These are phyloP conservation scores for Lepisosteus oculatus DNA, from an alignment of 2,113 vertebrate species.

Conservation along the genomic window DNA sequence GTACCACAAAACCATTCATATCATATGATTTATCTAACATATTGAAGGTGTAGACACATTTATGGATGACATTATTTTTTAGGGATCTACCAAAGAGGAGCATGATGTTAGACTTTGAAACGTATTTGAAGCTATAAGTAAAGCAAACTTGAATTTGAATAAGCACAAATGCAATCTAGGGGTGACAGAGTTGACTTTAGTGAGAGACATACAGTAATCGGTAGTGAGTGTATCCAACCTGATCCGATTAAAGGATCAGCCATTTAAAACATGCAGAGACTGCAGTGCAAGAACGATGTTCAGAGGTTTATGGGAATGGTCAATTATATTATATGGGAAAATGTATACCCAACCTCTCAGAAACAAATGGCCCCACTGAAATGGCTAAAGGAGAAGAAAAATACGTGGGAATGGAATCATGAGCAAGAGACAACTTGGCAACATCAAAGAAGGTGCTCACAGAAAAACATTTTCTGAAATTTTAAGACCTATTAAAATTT, in stretches of 20 bases:
- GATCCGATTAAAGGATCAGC: slow-evolving; percentile 29
- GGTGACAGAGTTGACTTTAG: slow-evolving; percentile 18
- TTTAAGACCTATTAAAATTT: slow-evolving; percentile 20
- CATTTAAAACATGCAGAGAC: slow-evolving; percentile 19
- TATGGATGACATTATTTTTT: neutral
- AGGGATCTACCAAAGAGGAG: slow-evolving; percentile 4
- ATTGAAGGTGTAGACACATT: slow-evolving; percentile 4
- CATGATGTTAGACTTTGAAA: slow-evolving; percentile 5
- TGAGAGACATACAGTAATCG: slow-evolving; percentile 22
- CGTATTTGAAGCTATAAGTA: slow-evolving; percentile 8
- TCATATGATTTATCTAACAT: slow-evolving; percentile 19
- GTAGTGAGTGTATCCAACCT: slow-evolving; percentile 12
- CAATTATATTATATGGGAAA: slow-evolving; percentile 18
- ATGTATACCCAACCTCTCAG: slow-evolving; percentile 23
- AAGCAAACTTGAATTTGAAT: slow-evolving; percentile 22
- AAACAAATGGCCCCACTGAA: slow-evolving; percentile 20
- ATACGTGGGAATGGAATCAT: slow-evolving; percentile 15
- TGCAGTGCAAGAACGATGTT: slow-evolving; percentile 15
- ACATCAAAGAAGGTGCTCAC: slow-evolving; percentile 7
- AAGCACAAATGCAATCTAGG: slow-evolving; percentile 30
- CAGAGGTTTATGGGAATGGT: slow-evolving; percentile 27
- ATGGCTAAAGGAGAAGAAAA: slow-evolving; percentile 17
- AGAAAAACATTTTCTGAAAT: slow-evolving; percentile 23
- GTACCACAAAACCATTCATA: slow-evolving; percentile 29
- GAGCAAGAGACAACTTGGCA: slow-evolving; percentile 20